Evolutionary conservation across 2,797 vertebrate species (phyloP).

Genomic region (Austrolebias charrua): DNA sequence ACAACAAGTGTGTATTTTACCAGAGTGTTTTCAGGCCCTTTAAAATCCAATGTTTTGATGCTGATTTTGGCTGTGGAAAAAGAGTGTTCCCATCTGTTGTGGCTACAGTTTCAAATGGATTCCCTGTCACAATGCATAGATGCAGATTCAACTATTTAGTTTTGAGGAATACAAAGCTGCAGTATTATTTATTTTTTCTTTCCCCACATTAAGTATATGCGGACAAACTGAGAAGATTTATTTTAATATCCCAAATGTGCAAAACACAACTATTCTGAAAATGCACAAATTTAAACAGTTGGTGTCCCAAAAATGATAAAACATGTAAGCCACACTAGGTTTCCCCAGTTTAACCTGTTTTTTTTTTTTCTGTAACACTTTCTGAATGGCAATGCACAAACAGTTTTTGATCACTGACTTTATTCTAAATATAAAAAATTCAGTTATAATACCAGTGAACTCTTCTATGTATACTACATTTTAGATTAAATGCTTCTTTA

Average conservation of each 20-base stretch:
- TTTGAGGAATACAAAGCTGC: conserved; percentile 1
- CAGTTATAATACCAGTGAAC: no score
- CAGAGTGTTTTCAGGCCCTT: conserved; percentile 3
- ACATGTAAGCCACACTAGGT: no score
- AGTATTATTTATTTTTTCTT: conserved; percentile 14
- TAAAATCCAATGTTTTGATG: not conserved
- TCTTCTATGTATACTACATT: no score
- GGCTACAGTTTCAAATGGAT: conserved; percentile 7
- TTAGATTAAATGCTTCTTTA: no score
- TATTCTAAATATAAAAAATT: no score
- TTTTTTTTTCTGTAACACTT: no score
- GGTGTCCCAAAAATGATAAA: conserved; percentile 11
- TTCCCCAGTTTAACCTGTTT: no score
- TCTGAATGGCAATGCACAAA: no score
- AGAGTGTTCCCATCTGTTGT: not conserved
- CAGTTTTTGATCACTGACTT: no score
- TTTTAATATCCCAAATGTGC: conserved; percentile 32
- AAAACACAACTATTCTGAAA: conserved; percentile 28
- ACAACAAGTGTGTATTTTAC: conserved; percentile 3
- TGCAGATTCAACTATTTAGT: conserved; percentile 16
- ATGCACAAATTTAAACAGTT: conserved; percentile 24
- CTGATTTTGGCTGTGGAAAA: conserved; percentile 2
- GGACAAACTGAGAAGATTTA: conserved; percentile 31
- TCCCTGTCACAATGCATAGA: not conserved
- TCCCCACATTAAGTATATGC: conserved; percentile 26